phyloP scores from a whole-genome alignment of 1,140 invertebrate species.

The Heliconius hewitsoni region DNA sequence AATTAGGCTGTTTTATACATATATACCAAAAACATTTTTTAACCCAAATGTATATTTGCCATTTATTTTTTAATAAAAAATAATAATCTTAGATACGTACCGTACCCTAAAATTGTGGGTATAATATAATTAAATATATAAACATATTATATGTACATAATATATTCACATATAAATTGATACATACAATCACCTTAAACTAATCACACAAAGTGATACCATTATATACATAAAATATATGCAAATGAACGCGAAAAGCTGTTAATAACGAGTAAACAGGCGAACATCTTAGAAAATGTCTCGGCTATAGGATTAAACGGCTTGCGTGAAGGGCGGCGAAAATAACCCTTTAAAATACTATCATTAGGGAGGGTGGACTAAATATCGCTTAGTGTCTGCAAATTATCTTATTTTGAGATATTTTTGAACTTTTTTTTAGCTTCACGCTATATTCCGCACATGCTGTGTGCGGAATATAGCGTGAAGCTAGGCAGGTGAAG shows the following conservation, averaged over 20 bases:
- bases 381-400: conserved; percentile 35
- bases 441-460: no score
- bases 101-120: no score
- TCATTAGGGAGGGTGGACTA: conserved; percentile 26
- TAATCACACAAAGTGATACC: background rate
- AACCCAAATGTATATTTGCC: no score
- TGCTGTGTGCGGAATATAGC: no score
- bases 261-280: conserved; percentile 18
- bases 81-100: no score
- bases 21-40: no score
- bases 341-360: conserved; percentile 39
- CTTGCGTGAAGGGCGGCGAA: conserved; percentile 27
- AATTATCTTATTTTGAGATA: conserved; percentile 18
- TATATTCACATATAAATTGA: no score
- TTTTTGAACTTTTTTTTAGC: background rate
- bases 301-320: conserved; percentile 28
- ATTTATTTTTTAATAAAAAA: no score
- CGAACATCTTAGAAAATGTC: conserved; percentile 25
- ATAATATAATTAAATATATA: no score
- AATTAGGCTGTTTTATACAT: no score
- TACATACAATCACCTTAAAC: background rate
- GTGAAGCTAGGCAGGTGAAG: no score
- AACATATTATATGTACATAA: no score
- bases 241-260: conserved; percentile 10
- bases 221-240: conserved; percentile 12